Evolutionary conservation across 2,113 vertebrate genomes (phyloP).

Genomic region (Halcyon malimbica): DNA sequence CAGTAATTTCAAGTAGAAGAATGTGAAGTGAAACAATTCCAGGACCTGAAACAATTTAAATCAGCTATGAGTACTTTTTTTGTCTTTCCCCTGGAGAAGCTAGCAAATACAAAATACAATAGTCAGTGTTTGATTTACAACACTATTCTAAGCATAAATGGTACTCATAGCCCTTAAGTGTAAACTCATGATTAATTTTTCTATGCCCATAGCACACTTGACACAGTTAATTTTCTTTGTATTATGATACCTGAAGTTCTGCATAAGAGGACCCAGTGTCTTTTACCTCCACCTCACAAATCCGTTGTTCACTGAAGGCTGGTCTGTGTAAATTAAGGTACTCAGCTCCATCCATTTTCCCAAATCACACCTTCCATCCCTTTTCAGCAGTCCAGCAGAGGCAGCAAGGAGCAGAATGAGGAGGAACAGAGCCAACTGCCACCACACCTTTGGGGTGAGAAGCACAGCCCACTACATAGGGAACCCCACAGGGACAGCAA

Average conservation of each 20-base stretch:
- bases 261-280: neutral
- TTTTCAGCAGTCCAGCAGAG: neutral
- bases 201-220: neutral
- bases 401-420: neutral
- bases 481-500: neutral
- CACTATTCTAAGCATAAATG: neutral
- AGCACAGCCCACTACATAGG: neutral
- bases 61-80: neutral
- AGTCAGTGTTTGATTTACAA: neutral
- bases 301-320: neutral
- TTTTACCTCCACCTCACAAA: neutral
- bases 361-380: neutral
- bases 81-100: neutral
- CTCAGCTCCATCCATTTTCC: neutral
- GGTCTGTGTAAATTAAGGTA: neutral
- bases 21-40: neutral
- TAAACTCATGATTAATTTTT: neutral
- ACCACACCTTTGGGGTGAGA: neutral
- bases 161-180: neutral
- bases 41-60: neutral
- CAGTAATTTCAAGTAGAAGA: neutral
- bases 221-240: neutral
- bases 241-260: neutral
- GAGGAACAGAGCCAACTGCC: neutral
- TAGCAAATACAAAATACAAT: neutral